These are phyloP conservation scores for Arbacia lixula DNA, from an alignment of 53 echinoderm and acorn worm genomes.

Conservation along the genomic window DNA sequence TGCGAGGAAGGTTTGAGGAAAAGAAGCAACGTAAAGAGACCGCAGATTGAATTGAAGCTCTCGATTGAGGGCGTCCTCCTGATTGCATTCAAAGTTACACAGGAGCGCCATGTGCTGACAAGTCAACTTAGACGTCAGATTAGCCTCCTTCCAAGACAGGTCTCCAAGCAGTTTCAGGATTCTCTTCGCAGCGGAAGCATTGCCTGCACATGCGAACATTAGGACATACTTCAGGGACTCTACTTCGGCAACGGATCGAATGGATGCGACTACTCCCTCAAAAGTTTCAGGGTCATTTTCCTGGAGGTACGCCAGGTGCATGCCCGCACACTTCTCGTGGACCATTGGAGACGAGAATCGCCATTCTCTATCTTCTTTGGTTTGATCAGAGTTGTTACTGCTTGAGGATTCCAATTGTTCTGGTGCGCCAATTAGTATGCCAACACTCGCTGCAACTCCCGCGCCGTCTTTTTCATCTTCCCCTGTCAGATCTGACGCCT, in stretches of 20 bases:
- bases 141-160: constrained; percentile 3
- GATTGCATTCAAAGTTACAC: constrained; percentile 49
- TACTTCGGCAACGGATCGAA: constrained; percentile 1
- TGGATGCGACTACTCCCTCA: constrained; percentile 13
- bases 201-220: constrained; percentile 32
- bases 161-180: constrained; percentile 23
- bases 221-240: constrained; percentile 18
- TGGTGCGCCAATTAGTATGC: neutral
- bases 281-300: neutral
- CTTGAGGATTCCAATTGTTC: neutral
- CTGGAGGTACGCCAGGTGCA: neutral
- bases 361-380: constrained; percentile 8
- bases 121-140: neutral
- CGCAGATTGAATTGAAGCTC: constrained; percentile 34
- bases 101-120: constrained; percentile 27
- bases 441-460: constrained; percentile 22
- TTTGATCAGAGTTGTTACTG: neutral
- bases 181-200: neutral
- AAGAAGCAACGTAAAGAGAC: constrained; percentile 4
- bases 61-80: constrained; percentile 20
- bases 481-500: neutral
- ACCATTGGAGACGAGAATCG: constrained; percentile 18
- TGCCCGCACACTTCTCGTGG: constrained; percentile 48
- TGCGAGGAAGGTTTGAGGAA: neutral
- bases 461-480: constrained; percentile 20